Base-by-base conservation (phyloP, 2,888 invertebrate species). In the Pomacea canaliculata region DNA sequence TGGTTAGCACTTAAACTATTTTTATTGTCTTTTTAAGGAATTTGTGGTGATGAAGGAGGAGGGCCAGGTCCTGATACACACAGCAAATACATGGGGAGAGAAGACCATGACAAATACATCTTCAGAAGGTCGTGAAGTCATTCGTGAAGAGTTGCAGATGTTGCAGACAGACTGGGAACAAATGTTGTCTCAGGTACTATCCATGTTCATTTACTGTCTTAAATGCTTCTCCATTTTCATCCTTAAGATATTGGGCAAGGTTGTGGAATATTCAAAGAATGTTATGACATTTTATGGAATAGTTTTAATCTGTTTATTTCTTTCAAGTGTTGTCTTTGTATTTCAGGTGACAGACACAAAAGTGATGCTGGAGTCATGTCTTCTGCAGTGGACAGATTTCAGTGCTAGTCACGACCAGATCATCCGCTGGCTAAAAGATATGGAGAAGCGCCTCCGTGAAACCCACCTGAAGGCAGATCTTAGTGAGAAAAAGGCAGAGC, bases 391-490 rank as follows among this genome's bases (percentile, higher is more conserved):
- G 89, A 95, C 96, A 67, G 97, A 98, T 89, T 98, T 97, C 89
- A 95, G 95, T n/a, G 93, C 95, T 62, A 95, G 96, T 8, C 96
- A 97, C 91, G 97, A 97, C 88, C 96, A 97, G 91, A 95, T 97
- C 23, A 95, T 97, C 87, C 96, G 97, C 93, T 97, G 98, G 97
- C 96, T 98, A 79, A 94, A 94, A 59, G 97, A 98, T 87, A 94
- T 97, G 85, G 97, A 97, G 92, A 96, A 96, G 9, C 96, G 97
- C 91, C 81, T 90, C 65, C 78, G 85, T 46, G 88, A 88, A 27
- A 82, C 84, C 7, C 88, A 86, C 69, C 84, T 87, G 49, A 88
- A 88, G 60, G 83, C 84, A 60, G 90, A 90, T 76, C 85, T 90
- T 7, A 81, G 87, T 65, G 89, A 90, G 82, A 90, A 89, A 83